Percentiles rank a stretch among this genome's conserved stretches.
Evolutionary conservation across 2,113 vertebrate species (phyloP).

Genomic region (Zosterops hypoxanthus): DNA sequence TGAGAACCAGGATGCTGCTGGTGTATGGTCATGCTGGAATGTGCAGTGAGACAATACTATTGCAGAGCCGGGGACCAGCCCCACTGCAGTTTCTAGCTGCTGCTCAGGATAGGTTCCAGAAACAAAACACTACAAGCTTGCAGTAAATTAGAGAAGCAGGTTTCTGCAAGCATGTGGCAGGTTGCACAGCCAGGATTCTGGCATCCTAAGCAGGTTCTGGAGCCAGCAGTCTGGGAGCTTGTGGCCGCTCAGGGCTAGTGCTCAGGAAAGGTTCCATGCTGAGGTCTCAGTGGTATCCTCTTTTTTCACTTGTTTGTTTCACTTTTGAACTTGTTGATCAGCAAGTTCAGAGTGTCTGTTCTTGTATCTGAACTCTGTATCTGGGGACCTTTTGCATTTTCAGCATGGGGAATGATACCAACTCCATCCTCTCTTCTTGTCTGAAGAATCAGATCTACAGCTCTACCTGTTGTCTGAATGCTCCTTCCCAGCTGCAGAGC

Average conservation of each 20-base stretch:
- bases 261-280: neutral
- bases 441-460: neutral
- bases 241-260: neutral
- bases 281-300: neutral
- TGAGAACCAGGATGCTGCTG: neutral
- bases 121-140: conserved; percentile 31
- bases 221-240: conserved; percentile 45
- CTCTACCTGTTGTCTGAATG: neutral
- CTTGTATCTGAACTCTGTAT: neutral
- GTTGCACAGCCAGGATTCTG: conserved; percentile 10
- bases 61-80: neutral
- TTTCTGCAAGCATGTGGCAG: conserved; percentile 47
- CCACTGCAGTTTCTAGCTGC: neutral
- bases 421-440: neutral
- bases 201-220: conserved; percentile 22
- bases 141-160: conserved; percentile 45
- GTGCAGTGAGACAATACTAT: neutral
- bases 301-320: neutral
- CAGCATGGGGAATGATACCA: neutral
- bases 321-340: neutral
- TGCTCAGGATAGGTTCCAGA: conserved; percentile 17
- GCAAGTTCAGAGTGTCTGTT: neutral
- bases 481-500: neutral
- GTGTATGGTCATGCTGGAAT: neutral
- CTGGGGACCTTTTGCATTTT: neutral